These are phyloP conservation scores for Amphiduros pacificus DNA, from an alignment of 2,888 invertebrate species.

Conservation along the genomic window DNA sequence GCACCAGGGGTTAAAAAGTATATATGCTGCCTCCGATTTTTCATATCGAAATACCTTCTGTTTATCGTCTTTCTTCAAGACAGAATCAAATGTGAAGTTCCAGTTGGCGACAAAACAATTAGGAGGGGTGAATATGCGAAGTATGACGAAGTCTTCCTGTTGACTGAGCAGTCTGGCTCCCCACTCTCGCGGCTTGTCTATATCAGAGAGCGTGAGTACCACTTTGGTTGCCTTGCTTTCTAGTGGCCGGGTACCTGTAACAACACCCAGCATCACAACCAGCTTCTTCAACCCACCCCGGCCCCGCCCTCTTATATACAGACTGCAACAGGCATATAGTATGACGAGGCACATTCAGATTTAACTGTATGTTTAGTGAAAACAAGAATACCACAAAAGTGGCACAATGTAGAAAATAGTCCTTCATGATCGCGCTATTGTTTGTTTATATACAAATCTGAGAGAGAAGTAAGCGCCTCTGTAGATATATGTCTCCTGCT, in stretches of 20 bases:
- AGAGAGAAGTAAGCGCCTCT: no score
- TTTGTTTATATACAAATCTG: no score
- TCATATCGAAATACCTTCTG: conserved; percentile 32
- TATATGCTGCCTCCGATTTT: conserved; percentile 64
- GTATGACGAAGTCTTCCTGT: no score
- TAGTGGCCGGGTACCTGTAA: conserved; percentile 36
- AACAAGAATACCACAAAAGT: no score
- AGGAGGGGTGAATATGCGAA: conserved; percentile 40
- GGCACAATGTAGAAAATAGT: no score
- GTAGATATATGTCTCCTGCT: no score
- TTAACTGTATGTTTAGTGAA: no score
- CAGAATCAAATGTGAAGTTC: conserved; percentile 40
- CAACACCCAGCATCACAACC: not conserved
- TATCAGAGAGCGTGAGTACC: conserved; percentile 39
- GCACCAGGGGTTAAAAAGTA: conserved; percentile 90
- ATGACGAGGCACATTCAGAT: no score
- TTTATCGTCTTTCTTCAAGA: conserved; percentile 30
- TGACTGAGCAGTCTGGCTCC: conserved; percentile 35
- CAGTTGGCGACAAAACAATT: conserved; percentile 42
- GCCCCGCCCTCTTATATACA: no score
- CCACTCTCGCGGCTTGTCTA: conserved; percentile 38
- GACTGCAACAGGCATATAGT: not conserved
- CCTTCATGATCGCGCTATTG: no score
- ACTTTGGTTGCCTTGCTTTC: conserved; percentile 40
- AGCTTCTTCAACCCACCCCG: no score